A percentile compares a stretch with the other conserved stretches of the same genome.
Conservation (phyloP, 1,140 invertebrate species). For the Phymorhynchus buccinoides region DNA sequence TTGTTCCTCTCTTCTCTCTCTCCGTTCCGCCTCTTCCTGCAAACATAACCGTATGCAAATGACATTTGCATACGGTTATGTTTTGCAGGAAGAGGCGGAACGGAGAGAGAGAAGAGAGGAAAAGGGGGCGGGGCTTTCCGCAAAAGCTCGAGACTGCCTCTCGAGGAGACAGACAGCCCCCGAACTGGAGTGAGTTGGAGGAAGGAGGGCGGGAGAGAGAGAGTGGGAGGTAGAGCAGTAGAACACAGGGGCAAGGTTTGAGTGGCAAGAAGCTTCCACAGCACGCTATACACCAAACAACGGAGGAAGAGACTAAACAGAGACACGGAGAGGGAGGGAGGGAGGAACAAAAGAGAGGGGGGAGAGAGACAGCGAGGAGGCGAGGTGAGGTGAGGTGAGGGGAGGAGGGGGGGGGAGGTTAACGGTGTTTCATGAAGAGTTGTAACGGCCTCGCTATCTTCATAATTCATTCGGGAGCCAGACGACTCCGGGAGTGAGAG, state of each 20-base stretch:
- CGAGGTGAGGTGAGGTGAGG: not conserved
- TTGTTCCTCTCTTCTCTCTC: too few species aligned
- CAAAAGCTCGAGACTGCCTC: not conserved
- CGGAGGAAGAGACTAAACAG: not conserved
- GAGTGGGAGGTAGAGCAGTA: not conserved
- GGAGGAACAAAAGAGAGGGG: not conserved
- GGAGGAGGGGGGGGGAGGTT: not conserved
- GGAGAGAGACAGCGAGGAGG: not conserved
- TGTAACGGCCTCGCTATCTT: conserved; percentile 42
- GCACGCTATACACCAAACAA: too few species aligned
- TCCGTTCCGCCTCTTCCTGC: conserved; percentile 17
- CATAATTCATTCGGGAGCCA: conserved; percentile 59
- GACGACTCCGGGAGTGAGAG: conserved; percentile 27
- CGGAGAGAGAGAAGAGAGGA: not conserved
- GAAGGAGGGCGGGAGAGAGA: not conserved
- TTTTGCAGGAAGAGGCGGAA: too few species aligned
- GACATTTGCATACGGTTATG: not conserved
- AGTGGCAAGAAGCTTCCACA: not conserved
- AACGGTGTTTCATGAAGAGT: not conserved
- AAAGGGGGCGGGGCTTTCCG: not conserved
- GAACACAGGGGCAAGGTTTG: not conserved
- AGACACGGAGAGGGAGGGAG: not conserved
- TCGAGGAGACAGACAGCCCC: too few species aligned
- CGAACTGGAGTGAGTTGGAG: not conserved
- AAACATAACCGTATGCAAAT: conserved; percentile 34